Evolutionary conservation across 2,797 vertebrate genomes (phyloP).

Genomic region (Oophaga sylvatica): DNA sequence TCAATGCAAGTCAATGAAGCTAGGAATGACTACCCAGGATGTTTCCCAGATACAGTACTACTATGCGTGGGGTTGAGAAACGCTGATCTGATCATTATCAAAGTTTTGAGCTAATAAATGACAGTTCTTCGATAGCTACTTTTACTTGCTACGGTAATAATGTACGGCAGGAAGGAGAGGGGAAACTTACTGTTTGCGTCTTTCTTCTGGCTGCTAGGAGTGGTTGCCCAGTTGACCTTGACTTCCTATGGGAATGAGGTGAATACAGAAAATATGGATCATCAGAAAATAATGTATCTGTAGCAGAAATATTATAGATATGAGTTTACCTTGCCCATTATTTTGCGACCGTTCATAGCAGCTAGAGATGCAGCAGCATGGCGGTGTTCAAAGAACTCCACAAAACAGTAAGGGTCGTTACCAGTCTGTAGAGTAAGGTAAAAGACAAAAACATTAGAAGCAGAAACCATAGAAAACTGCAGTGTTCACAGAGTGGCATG

Average conservation of each 20-base stretch:
- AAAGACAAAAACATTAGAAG: not conserved
- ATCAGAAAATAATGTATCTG: not conserved
- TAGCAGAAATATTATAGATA: not conserved
- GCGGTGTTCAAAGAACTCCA: constrained; percentile 98
- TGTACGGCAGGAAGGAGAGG: constrained; percentile 37
- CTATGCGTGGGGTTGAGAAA: constrained; percentile 32
- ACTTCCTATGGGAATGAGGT: constrained; percentile 83
- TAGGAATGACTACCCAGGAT: not conserved
- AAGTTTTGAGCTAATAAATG: not conserved
- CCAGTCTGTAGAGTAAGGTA: constrained; percentile 82
- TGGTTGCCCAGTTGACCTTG: constrained; percentile 99
- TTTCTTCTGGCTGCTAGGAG: constrained; percentile 99
- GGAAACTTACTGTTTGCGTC: constrained; percentile 96
- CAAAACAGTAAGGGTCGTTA: constrained; percentile 97
- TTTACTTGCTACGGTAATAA: constrained; percentile 58
- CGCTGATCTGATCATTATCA: constrained; percentile 8
- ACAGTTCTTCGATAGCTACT: constrained; percentile 60
- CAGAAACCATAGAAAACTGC: not conserved
- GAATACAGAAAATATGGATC: constrained; percentile 3
- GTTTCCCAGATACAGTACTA: not conserved
- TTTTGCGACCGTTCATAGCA: constrained; percentile 99
- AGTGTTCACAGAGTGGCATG: no score
- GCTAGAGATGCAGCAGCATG: constrained; percentile 94
- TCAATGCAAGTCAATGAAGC: not conserved
- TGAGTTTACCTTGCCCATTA: constrained; percentile 99